Percentiles rank a stretch among this genome's conserved stretches.
Evolutionary conservation across 2,113 vertebrate species (phyloP).

Genomic region (Marmota flaviventris): DNA sequence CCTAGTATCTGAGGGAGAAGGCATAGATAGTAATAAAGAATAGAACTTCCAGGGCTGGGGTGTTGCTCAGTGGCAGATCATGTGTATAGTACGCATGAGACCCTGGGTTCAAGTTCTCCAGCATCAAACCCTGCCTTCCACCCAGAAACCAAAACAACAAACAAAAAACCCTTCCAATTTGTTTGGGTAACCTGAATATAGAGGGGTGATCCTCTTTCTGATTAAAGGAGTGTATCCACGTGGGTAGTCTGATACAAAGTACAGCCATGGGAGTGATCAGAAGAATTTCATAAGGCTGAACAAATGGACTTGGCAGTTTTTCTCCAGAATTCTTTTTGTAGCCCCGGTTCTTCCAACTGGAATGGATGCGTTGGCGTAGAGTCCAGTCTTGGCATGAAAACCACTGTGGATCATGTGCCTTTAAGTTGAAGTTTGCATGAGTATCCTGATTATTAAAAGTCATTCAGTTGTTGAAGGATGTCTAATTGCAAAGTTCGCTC

Average conservation of each 20-base stretch:
- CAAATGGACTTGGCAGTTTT: constrained; percentile 2
- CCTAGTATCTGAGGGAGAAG: not conserved
- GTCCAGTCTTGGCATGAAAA: not conserved
- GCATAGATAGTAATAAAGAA: not conserved
- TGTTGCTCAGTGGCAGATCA: not conserved
- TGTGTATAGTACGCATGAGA: not conserved
- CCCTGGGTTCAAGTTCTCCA: not conserved
- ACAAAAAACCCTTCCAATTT: not conserved
- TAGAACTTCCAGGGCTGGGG: not conserved
- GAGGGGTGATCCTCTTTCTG: not conserved
- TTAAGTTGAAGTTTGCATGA: not conserved
- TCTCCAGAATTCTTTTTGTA: constrained; percentile 45
- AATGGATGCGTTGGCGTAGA: not conserved
- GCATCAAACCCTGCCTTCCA: not conserved
- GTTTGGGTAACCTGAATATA: not conserved
- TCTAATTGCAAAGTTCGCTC: not conserved
- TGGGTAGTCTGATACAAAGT: constrained; percentile 60
- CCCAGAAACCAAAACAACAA: no score
- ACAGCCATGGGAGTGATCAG: constrained; percentile 13
- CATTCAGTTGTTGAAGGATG: not conserved
- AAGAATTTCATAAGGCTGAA: constrained; percentile 45
- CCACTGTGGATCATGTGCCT: not conserved
- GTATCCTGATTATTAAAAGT: not conserved
- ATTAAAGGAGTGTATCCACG: not conserved
- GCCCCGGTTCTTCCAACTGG: not conserved